phyloP scores from a whole-genome alignment of 1,140 invertebrate species.

The Drosophila nigrodunni region DNA sequence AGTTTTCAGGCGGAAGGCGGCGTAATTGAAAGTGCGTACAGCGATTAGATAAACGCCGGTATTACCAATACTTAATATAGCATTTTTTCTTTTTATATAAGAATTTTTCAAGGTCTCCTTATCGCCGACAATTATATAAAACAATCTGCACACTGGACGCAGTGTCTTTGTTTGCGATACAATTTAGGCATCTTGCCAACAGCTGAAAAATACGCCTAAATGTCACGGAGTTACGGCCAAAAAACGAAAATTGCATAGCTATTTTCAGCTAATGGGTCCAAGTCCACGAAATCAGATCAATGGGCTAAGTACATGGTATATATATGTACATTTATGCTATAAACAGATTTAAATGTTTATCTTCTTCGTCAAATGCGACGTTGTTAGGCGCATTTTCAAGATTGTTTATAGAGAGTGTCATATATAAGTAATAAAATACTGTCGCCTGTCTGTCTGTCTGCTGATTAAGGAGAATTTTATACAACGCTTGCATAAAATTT shows the following conservation, averaged over 20 bases:
- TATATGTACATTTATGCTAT: background rate
- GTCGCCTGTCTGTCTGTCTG: background rate
- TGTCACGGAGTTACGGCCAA: slow-evolving; percentile 40
- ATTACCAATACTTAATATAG: slow-evolving; percentile 37
- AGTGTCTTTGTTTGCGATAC: background rate
- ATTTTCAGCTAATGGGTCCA: slow-evolving; percentile 42
- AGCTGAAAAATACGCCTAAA: slow-evolving; percentile 11
- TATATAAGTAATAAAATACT: background rate
- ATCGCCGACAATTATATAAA: slow-evolving; percentile 72
- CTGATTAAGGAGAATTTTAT: background rate
- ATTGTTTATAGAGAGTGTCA: background rate
- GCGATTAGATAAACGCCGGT: slow-evolving; percentile 68
- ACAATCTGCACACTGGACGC: slow-evolving; percentile 24
- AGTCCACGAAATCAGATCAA: slow-evolving; percentile 41
- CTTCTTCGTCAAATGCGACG: too few species aligned
- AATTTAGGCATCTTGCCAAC: slow-evolving; percentile 24
- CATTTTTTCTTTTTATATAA: slow-evolving; percentile 62
- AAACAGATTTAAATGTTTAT: background rate
- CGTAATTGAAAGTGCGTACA: slow-evolving; percentile 56
- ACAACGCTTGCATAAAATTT: slow-evolving; percentile 8
- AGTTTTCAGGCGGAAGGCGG: slow-evolving; percentile 31
- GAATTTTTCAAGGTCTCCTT: slow-evolving; percentile 66
- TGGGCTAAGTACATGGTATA: slow-evolving; percentile 16
- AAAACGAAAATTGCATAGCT: slow-evolving; percentile 23
- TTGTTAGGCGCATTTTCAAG: too few species aligned